Evolutionary conservation across 2,797 vertebrate species (phyloP).

Genomic region (Distichodus sexfasciatus): DNA sequence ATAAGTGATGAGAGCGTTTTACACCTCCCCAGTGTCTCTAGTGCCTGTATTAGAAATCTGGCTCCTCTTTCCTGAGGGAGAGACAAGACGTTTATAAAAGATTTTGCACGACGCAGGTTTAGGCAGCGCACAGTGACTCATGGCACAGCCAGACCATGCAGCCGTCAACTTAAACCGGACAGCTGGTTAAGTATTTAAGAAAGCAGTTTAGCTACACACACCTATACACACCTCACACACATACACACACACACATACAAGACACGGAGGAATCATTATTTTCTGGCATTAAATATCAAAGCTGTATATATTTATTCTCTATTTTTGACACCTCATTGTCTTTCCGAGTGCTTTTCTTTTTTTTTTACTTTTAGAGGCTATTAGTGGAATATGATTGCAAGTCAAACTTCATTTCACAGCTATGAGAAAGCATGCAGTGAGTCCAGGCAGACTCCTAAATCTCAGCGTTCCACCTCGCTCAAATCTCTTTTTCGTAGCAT

Average conservation of each 20-base stretch:
- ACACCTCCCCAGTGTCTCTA: constrained; percentile 32
- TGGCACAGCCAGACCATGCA: constrained; percentile 35
- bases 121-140: constrained; percentile 12
- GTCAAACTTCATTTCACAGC: constrained; percentile 54
- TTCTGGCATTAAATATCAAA: constrained; percentile 39
- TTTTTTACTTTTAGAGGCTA: constrained; percentile 33
- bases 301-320: constrained; percentile 50
- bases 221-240: constrained; percentile 41
- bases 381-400: constrained; percentile 30
- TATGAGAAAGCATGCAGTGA: constrained; percentile 52
- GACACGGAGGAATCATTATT: constrained; percentile 47
- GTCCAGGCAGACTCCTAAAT: constrained; percentile 51
- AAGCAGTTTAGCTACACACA: constrained; percentile 39
- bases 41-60: constrained; percentile 21
- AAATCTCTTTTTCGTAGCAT: constrained; percentile 44
- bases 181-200: constrained; percentile 39
- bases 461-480: constrained; percentile 26
- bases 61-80: constrained; percentile 30
- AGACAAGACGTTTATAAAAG: constrained; percentile 27
- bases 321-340: constrained; percentile 1
- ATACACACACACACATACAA: constrained; percentile 57
- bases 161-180: constrained; percentile 57
- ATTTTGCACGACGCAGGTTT: background rate
- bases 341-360: constrained; percentile 8
- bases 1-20: constrained; percentile 46